A percentile compares a stretch with the other conserved stretches of the same genome.
Evolutionary conservation across 2,888 invertebrate genomes (phyloP).

Genomic region (Drosophila dives): DNA sequence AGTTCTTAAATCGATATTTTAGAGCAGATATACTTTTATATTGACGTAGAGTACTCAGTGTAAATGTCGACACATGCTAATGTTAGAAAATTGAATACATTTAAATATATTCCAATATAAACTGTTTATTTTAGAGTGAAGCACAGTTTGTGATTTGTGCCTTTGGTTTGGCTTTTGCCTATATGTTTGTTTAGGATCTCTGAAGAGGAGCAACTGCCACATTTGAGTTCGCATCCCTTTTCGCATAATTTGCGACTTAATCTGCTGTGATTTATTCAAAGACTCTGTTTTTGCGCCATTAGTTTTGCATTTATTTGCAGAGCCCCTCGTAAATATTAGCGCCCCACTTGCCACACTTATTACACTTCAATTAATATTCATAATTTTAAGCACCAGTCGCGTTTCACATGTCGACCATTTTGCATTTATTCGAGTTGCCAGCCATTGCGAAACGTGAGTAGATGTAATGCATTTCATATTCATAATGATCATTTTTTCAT

Average conservation of each 20-base stretch:
- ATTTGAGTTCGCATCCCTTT: constrained; percentile 66
- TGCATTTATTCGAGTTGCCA: constrained; percentile 35
- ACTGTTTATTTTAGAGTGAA: constrained; percentile 29
- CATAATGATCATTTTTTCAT: constrained; percentile 63
- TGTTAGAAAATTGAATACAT: constrained; percentile 41
- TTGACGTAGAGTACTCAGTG: not conserved
- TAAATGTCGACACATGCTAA: constrained; percentile 52
- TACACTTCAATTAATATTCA: constrained; percentile 71
- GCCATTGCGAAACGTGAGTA: constrained; percentile 36
- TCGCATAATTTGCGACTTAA: constrained; percentile 76
- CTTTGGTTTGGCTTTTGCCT: constrained; percentile 21
- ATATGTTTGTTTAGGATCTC: constrained; percentile 67
- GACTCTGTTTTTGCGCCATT: constrained; percentile 75
- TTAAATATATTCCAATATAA: constrained; percentile 36
- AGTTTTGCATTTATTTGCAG: constrained; percentile 68
- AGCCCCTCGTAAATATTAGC: constrained; percentile 33
- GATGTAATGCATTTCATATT: constrained; percentile 71
- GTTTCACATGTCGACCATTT: constrained; percentile 26
- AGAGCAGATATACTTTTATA: not conserved
- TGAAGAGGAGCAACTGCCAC: constrained; percentile 21
- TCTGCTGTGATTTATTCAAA: constrained; percentile 80
- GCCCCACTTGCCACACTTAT: not conserved
- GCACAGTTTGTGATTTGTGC: constrained; percentile 20
- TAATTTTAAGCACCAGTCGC: constrained; percentile 57
- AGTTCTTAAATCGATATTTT: no score